A percentile compares a stretch with the other conserved stretches of the same genome.
Conservation (phyloP, 1,140 invertebrate genomes). For the Drosophila eugracilis region DNA sequence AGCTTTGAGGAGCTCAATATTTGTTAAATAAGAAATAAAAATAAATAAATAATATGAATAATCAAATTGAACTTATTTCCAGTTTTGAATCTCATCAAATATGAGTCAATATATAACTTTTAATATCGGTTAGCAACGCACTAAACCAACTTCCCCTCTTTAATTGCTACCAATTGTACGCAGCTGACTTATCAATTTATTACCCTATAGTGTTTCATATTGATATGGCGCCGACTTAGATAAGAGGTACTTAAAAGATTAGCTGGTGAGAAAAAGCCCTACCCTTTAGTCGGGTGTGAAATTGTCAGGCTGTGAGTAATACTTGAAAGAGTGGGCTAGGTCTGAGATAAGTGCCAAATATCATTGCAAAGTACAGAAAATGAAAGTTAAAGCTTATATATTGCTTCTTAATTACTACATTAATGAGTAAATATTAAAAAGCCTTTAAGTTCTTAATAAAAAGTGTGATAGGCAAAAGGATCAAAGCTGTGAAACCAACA, state of each 20-base stretch:
- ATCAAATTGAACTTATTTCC: too few relatives aligned
- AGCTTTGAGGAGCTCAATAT: too few relatives aligned
- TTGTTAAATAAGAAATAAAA: neutral
- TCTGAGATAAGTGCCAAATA: neutral
- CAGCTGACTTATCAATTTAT: constrained; percentile 8
- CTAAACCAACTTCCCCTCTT: constrained; percentile 11
- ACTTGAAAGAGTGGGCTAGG: neutral
- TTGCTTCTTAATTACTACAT: too few relatives aligned
- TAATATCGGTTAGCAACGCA: neutral
- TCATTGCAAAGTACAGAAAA: neutral
- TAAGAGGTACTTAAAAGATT: constrained; percentile 9
- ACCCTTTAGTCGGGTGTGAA: neutral
- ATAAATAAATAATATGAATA: too few relatives aligned
- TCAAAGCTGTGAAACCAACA: too few relatives aligned
- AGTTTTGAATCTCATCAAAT: neutral
- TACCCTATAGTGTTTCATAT: constrained; percentile 9
- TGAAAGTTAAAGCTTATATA: neutral
- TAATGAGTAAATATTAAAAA: too few relatives aligned
- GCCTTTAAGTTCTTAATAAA: too few relatives aligned
- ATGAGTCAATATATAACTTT: neutral
- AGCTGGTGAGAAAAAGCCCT: neutral
- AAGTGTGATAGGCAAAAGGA: too few relatives aligned
- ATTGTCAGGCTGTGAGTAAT: neutral
- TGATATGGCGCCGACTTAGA: constrained; percentile 10
- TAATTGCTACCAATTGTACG: constrained; percentile 11